A percentile compares a stretch with the other conserved stretches of the same genome.
These are phyloP conservation scores for Malacoraja senta DNA, from an alignment of 2,797 vertebrate species.

Conservation along the genomic window DNA sequence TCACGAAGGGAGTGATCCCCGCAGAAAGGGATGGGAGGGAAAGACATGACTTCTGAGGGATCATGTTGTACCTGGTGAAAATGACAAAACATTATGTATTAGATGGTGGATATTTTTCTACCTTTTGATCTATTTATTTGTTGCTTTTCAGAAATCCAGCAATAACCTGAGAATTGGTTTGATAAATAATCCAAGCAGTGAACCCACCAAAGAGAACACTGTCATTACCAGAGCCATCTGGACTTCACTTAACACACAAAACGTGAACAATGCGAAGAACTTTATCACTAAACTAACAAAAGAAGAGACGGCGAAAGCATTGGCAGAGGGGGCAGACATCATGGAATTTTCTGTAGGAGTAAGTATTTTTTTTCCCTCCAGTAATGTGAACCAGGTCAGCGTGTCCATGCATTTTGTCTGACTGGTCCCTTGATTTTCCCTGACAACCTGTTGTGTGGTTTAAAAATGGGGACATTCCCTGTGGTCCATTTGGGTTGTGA, in stretches of 20 bases:
- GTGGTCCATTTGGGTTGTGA: too few species aligned
- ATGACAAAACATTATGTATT: too few species aligned
- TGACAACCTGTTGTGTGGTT: not conserved
- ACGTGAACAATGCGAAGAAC: constrained; percentile 88
- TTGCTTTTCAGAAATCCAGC: constrained; percentile 78
- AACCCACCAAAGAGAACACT: constrained; percentile 58
- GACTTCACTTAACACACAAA: constrained; percentile 87
- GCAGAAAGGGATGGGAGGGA: too few species aligned
- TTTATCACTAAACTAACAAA: constrained; percentile 95
- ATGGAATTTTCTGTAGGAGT: constrained; percentile 86
- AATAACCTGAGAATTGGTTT: constrained; percentile 83
- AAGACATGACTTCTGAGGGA: too few species aligned
- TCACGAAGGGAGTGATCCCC: too few species aligned
- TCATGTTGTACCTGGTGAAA: too few species aligned
- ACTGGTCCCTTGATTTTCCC: not conserved
- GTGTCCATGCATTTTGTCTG: not conserved
- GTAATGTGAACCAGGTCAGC: not conserved
- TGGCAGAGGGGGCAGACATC: constrained; percentile 67
- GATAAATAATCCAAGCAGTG: constrained; percentile 79
- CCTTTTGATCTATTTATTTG: not conserved
- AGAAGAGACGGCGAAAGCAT: constrained; percentile 71
- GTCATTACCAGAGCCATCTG: constrained; percentile 77
- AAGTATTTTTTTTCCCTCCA: constrained; percentile 46
- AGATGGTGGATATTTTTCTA: not conserved
- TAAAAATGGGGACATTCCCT: not conserved